phyloP scores from a whole-genome alignment of 2,888 invertebrate species.

The Mesorhabditis sp. region DNA sequence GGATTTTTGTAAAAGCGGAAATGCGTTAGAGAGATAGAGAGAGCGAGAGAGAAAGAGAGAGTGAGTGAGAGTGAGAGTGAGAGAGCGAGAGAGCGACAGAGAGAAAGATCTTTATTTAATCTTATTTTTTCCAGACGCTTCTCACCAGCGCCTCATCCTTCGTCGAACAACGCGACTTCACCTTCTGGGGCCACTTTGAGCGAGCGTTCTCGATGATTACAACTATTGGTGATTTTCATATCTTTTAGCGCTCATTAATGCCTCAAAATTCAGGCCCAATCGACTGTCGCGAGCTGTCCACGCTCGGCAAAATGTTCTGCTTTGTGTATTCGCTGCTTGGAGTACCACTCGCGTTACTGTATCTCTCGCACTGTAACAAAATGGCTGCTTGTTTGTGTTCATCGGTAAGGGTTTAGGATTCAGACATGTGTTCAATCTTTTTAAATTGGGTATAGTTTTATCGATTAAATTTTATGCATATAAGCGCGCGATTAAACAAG shows the following conservation, averaged over 20 bases:
- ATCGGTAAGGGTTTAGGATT: neutral
- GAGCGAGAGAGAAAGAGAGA: neutral
- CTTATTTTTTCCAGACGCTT: slow-evolving; percentile 19
- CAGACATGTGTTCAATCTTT: neutral
- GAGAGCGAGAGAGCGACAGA: too few species aligned
- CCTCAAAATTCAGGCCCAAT: slow-evolving; percentile 34
- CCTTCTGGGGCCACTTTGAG: slow-evolving; percentile 37
- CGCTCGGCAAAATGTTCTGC: slow-evolving; percentile 42
- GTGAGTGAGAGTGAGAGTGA: neutral
- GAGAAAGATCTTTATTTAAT: neutral
- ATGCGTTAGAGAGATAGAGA: neutral
- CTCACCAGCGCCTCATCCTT: slow-evolving; percentile 22
- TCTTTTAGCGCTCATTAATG: neutral
- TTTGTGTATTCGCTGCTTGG: slow-evolving; percentile 45
- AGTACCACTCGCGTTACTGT: slow-evolving; percentile 33
- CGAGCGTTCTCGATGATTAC: slow-evolving; percentile 45
- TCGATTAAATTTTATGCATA: too few species aligned
- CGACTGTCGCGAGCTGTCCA: slow-evolving; percentile 43
- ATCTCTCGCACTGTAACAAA: slow-evolving; percentile 30
- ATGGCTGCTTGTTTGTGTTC: slow-evolving; percentile 9
- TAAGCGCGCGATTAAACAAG: too few species aligned
- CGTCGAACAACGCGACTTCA: slow-evolving; percentile 20
- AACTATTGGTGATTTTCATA: slow-evolving; percentile 39
- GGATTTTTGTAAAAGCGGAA: too few species aligned
- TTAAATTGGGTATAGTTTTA: neutral